phyloP scores from a whole-genome alignment of 2,888 invertebrate species.

The Stramonita haemastoma region DNA sequence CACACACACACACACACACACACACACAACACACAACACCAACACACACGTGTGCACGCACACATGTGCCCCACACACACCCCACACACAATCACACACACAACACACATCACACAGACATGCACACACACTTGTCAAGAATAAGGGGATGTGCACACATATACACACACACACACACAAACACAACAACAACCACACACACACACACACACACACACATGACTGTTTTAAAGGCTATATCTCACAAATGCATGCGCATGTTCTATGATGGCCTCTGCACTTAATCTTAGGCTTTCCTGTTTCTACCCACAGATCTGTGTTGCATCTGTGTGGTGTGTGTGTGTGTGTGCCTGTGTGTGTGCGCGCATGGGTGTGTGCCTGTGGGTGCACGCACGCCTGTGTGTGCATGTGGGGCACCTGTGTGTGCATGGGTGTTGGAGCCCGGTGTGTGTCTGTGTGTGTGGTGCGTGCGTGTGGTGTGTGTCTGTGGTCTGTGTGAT shows the following conservation, averaged over 20 bases:
- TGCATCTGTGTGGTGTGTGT: neutral
- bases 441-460: conserved; percentile 10
- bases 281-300: too few species aligned
- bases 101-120: neutral
- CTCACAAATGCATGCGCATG: too few species aligned
- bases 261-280: too few species aligned
- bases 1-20: too few species aligned
- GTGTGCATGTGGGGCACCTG: neutral
- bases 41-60: too few species aligned
- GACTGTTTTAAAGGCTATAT: too few species aligned
- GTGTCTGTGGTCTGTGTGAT: neutral
- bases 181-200: neutral
- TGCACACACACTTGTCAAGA: neutral
- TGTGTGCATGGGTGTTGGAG: neutral
- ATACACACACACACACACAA: conserved; percentile 3
- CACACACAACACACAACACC: too few species aligned
- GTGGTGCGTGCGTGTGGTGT: neutral
- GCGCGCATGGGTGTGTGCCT: neutral
- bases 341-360: neutral
- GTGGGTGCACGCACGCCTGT: neutral
- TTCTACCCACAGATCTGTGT: neutral
- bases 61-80: too few species aligned
- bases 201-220: conserved; percentile 1
- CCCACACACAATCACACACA: too few species aligned
- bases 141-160: neutral